Evolutionary conservation across 2,797 vertebrate genomes (phyloP), one percentile per base, ranked within the genome.

Genomic region (Danio kyathit): DNA sequence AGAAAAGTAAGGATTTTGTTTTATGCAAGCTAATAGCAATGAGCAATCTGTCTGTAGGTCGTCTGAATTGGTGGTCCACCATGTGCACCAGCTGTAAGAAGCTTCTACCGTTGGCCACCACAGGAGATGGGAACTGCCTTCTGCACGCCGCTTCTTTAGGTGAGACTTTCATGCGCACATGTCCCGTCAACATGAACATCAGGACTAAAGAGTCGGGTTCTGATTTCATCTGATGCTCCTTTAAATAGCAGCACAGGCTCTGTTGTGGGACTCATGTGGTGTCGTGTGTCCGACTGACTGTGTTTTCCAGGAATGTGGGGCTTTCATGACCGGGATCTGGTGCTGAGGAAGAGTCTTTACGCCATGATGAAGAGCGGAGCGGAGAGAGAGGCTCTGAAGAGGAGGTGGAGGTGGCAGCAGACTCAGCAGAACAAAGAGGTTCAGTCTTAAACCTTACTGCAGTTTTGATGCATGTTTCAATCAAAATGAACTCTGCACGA

Each of bases 381-480:
- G 0, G 97, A 99, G 93, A 93, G 95, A 83, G 97, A 97, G 64
- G 97, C 97, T 56, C 90, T 99, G 88, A 99, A 99, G 91, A 96
- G 97, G 84, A 93, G 97, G 84, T 99, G 98, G 98, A 95, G 97
- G 84, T 99, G 97, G 98, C 97, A 99, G 84, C 97, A 99, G 91
- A 99, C 97, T 0, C 97, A 99, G 85, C 97, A 99, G 91, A 99
- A 99, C 92, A 99, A 99, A 83, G 98, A 99, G 97, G 98, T 99
- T 56, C 29, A 29, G 29, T 29, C 29, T 29, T 29, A 29, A 29
- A 29, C 29, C 29, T 29, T 29, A 29, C 29, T 29, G 29, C 29
- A 29, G 29, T 29, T 1, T 29, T 29, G 29, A 29, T 29, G 29
- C 29, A 29, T 29, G 29, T 29, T 29, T 29, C n/a, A n/a, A n/a